These are phyloP conservation scores for Geococcyx californianus DNA, from an alignment of 2,113 vertebrate species.

Conservation along the genomic window DNA sequence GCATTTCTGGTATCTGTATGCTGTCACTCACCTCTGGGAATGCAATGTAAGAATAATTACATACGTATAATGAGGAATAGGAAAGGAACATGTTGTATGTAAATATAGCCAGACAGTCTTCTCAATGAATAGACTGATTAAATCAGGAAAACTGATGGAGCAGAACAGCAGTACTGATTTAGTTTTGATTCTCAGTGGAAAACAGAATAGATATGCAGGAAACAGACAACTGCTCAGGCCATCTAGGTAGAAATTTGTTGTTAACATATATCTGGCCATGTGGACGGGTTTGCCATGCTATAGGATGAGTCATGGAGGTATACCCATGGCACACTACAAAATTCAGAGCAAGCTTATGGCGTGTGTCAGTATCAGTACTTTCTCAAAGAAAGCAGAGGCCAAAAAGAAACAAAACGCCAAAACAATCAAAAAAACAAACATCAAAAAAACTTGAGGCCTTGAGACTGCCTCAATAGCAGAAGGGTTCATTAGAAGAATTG, in stretches of 20 bases:
- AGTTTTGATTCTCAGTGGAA: background rate
- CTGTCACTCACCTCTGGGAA: slow-evolving; percentile 1
- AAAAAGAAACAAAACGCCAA: background rate
- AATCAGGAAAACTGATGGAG: background rate
- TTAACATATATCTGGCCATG: background rate
- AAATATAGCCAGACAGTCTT: background rate
- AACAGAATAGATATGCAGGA: background rate
- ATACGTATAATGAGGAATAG: background rate
- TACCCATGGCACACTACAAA: background rate
- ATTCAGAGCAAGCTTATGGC: background rate
- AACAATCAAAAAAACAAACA: background rate
- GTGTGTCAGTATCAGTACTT: background rate
- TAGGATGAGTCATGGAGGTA: background rate
- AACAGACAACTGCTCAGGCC: background rate
- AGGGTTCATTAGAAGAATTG: background rate
- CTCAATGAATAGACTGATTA: background rate
- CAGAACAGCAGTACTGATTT: background rate
- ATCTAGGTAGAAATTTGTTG: background rate
- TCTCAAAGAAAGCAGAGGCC: background rate
- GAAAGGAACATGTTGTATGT: background rate
- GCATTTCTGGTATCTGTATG: background rate
- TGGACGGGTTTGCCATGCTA: background rate
- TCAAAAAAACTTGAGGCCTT: background rate
- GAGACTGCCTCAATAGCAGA: background rate
- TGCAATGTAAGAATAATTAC: slow-evolving; percentile 28